Percentiles rank a stretch among this genome's conserved stretches.
phyloP scores from a whole-genome alignment of 2,888 invertebrate species.

The Acanthosepion pharaonis region DNA sequence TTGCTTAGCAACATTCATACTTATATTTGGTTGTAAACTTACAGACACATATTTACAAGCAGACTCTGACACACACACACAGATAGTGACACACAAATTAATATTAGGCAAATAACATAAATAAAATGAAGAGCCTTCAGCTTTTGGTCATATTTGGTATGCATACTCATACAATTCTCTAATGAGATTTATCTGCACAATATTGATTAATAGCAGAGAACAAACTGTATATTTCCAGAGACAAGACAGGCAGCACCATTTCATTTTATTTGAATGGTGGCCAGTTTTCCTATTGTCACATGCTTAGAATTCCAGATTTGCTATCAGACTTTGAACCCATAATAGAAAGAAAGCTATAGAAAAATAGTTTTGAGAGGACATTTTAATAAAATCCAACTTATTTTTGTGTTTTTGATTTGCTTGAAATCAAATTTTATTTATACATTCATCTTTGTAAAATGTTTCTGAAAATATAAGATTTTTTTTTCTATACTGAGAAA shows the following conservation, averaged over 20 bases:
- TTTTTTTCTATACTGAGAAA: too few species aligned
- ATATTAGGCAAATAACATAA: neutral
- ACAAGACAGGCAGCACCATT: neutral
- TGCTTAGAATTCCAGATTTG: neutral
- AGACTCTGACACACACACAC: neutral
- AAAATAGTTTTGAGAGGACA: too few species aligned
- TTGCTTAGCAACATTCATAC: neutral
- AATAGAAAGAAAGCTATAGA: too few species aligned
- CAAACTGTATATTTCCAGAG: neutral
- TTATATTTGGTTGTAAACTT: neutral
- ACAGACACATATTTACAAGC: neutral
- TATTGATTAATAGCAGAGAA: neutral
- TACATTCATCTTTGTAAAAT: too few species aligned
- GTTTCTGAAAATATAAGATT: too few species aligned
- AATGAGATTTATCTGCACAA: neutral
- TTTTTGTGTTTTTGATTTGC: too few species aligned
- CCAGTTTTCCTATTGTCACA: neutral
- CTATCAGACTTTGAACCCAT: too few species aligned
- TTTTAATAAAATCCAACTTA: too few species aligned
- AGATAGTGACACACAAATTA: neutral
- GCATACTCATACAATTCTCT: slow-evolving; percentile 12
- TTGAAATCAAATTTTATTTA: too few species aligned
- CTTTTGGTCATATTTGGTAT: neutral
- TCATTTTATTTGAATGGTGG: slow-evolving; percentile 14
- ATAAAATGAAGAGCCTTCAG: neutral